Conservation (phyloP, 2,797 vertebrate genomes). For the Macrochelys suwanniensis region DNA sequence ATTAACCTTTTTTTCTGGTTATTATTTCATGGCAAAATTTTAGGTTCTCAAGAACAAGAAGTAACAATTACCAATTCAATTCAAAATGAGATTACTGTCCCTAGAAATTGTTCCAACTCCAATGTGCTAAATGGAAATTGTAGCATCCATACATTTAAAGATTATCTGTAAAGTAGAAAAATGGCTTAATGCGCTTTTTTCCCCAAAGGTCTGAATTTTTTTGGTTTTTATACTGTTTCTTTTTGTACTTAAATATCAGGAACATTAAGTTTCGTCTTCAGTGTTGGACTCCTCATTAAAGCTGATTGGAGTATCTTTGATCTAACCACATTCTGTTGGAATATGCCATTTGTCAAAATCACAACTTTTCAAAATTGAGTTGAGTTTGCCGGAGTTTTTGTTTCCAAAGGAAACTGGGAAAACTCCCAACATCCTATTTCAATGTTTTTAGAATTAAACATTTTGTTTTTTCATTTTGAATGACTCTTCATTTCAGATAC, state of each 20-base stretch:
- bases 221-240: not conserved
- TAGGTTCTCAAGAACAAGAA: not conserved
- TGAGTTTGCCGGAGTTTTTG: not conserved
- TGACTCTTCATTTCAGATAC: not conserved
- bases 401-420: not conserved
- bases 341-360: not conserved
- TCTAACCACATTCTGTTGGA: not conserved
- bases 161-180: not conserved
- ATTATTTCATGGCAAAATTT: slow-evolving; percentile 23
- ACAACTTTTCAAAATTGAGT: not conserved
- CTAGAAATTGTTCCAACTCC: not conserved
- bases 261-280: not conserved
- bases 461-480: not conserved
- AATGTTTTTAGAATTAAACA: not conserved
- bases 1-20: not conserved
- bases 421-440: not conserved
- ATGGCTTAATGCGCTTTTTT: not conserved
- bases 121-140: not conserved
- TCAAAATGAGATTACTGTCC: not conserved
- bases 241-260: not conserved
- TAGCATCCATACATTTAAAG: not conserved
- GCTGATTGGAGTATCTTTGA: not conserved
- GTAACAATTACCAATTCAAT: not conserved
- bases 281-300: not conserved
- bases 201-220: not conserved